Percentiles rank a stretch among this genome's conserved stretches.
These are phyloP conservation scores for Lasiurus borealis DNA, from an alignment of 2,113 vertebrate genomes.

Conservation along the genomic window DNA sequence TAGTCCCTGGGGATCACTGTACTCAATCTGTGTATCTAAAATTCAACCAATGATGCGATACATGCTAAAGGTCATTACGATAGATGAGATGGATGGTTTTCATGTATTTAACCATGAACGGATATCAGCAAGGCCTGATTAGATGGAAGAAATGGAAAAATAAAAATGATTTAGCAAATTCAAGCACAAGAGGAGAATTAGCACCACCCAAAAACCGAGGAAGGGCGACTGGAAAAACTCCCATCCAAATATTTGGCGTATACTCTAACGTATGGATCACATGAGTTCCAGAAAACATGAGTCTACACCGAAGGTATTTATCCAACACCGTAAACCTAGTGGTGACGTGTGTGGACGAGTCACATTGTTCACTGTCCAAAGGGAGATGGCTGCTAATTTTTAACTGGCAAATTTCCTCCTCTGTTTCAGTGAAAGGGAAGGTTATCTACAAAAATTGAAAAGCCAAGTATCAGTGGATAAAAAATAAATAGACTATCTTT, in stretches of 20 bases:
- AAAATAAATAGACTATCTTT: slow-evolving; percentile 13
- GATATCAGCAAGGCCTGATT: not conserved
- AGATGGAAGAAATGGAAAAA: slow-evolving; percentile 2
- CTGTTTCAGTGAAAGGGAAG: slow-evolving; percentile 52
- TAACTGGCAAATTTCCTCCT: slow-evolving; percentile 53
- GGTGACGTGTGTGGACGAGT: not conserved
- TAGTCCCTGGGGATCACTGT: not conserved
- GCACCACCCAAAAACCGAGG: not conserved
- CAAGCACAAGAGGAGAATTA: not conserved
- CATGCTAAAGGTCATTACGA: not conserved
- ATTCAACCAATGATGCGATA: not conserved
- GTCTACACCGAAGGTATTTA: not conserved
- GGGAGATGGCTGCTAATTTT: slow-evolving; percentile 20
- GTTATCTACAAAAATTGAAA: slow-evolving; percentile 38
- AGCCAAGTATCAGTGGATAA: not conserved
- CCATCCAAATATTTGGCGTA: slow-evolving; percentile 24
- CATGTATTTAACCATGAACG: not conserved
- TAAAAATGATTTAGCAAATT: not conserved
- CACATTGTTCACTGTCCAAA: not conserved
- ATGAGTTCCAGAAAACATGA: slow-evolving; percentile 10
- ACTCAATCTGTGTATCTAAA: not conserved
- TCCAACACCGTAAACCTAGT: not conserved
- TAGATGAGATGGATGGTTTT: not conserved
- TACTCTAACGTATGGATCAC: slow-evolving; percentile 32
- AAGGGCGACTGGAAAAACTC: not conserved